phyloP scores from a whole-genome alignment of 1,140 invertebrate species.

The Metopolophium dirhodum region DNA sequence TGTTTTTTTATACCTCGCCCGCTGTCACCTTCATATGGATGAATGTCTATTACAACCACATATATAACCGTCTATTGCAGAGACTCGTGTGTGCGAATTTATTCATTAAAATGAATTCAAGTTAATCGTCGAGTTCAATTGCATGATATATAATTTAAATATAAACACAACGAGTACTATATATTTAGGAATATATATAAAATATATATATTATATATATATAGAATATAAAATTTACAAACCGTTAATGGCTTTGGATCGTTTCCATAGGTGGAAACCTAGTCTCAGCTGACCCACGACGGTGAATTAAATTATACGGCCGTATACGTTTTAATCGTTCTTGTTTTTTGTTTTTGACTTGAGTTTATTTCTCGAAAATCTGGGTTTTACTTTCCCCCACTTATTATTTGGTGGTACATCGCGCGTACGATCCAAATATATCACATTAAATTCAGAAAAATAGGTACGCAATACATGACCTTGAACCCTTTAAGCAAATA shows the following conservation, averaged over 20 bases:
- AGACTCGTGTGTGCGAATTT: neutral
- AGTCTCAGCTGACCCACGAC: neutral
- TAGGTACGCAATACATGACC: neutral
- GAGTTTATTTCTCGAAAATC: neutral
- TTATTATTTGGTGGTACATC: neutral
- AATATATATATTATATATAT: too few species aligned
- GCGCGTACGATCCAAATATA: neutral
- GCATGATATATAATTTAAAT: neutral
- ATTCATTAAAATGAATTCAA: conserved; percentile 2
- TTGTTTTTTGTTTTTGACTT: neutral
- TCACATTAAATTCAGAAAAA: neutral
- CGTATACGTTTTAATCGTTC: neutral
- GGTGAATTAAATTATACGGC: neutral
- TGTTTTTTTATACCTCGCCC: neutral
- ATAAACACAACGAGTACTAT: neutral
- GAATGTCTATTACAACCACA: neutral
- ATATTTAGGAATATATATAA: neutral
- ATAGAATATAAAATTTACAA: neutral
- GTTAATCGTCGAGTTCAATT: neutral
- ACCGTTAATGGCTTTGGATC: neutral
- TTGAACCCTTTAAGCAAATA: neutral
- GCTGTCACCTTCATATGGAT: conserved; percentile 1
- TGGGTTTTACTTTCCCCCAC: neutral
- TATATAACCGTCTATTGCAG: neutral
- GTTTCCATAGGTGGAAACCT: neutral